Evolutionary conservation across 2,797 vertebrate genomes (phyloP), one percentile per base, ranked within the genome.

Genomic region (Acipenser ruthenus): DNA sequence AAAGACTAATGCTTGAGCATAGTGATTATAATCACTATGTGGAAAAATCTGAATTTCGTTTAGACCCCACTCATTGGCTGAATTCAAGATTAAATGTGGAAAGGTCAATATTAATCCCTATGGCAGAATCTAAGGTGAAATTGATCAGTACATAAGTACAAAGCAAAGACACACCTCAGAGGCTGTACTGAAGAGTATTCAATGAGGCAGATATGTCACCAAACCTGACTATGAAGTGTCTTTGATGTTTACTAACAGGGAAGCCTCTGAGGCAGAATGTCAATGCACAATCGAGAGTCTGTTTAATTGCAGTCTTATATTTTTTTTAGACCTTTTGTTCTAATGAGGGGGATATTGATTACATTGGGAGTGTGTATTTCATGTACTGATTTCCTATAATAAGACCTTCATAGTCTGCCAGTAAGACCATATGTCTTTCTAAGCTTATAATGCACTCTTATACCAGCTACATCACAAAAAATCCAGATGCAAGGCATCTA

Each of bases 21-120:
- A 10, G 13, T 58, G 9, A 15, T 6, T 58, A n/a, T 6, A 58
- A 13, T 6, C 12, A n/a, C n/a, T n/a, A 55, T 58, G 55, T 37
- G 23, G 1, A 37, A 58, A 58, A 51, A 55, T 56, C 56, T 59
- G 10, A 59, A 59, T 59, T 56, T 47, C 55, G 49, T 12, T 50
- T 15, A 13, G 18, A 49, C 3, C 50, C 37, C 55, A 37, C 50
- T 61, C 65, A 23, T 49, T 50, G 59, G 37, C 10, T 15, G 58
- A 49, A 10, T 9, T 50, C 65, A 10, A 37, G n/a, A 60, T 12
- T 12, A 51, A 49, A 61, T 67, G 58, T 53, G 9, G 61, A 67
- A 67, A 67, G 66, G 66, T 67, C 66, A 67, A 60, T 49, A 52
- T 67, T 67, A 67, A 62, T 52, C 60, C 50, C 18, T 7, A 7